Percentiles rank a stretch among this genome's conserved stretches.
Conservation (phyloP, 2,888 invertebrate species). For the Saturnia pavonia region DNA sequence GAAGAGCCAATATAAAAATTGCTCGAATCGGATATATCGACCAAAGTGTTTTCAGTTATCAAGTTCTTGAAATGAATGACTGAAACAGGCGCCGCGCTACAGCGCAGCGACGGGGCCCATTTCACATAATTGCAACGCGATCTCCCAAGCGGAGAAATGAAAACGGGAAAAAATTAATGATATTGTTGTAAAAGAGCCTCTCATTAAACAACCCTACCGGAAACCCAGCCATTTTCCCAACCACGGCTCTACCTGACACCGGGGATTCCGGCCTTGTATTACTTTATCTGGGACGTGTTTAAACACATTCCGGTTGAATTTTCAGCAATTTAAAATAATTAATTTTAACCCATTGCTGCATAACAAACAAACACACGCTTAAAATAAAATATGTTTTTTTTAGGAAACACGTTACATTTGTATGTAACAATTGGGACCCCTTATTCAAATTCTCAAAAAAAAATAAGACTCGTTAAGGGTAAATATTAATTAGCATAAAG, state of each 20-base stretch:
- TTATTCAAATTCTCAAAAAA: background rate
- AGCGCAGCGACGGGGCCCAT: too few relatives aligned
- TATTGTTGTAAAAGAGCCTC: conserved; percentile 31
- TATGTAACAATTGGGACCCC: too few relatives aligned
- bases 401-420: background rate
- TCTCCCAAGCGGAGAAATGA: conserved; percentile 31
- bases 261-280: background rate
- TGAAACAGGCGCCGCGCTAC: conserved; percentile 13
- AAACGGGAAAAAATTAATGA: conserved; percentile 32
- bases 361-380: background rate
- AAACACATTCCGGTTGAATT: background rate
- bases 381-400: background rate
- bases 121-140: conserved; percentile 37
- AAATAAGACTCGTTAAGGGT: too few relatives aligned
- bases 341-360: background rate
- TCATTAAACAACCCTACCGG: conserved; percentile 33
- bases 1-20: background rate
- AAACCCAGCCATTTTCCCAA: background rate
- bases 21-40: background rate
- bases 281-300: background rate
- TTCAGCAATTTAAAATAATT: background rate
- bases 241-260: background rate
- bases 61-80: conserved; percentile 3
- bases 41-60: background rate
- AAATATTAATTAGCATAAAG: background rate